Base-by-base conservation (phyloP, 2,888 invertebrate genomes). In the Brachycybe producta region DNA sequence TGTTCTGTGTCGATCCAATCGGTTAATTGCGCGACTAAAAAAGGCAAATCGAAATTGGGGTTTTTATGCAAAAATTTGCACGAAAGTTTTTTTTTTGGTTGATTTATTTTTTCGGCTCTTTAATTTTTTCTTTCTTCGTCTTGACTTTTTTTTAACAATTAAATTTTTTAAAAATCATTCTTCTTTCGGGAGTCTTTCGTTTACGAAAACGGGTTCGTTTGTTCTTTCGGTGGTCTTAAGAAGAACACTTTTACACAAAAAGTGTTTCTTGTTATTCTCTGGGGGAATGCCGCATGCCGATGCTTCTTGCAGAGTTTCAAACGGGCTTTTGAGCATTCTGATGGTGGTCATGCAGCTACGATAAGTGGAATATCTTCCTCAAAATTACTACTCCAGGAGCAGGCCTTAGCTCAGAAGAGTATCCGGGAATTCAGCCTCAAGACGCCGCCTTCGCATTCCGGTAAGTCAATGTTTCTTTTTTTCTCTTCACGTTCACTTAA, bases 361-460 rank as follows among this genome's bases (percentile, higher is more conserved):
- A 27, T 40, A 27, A 24, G 27, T 40, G 26, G 40, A 24, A 40
- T 40, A 27, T 40, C 43, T 43, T 28, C 28, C 30, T 30, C 30
- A 23, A 43, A 28, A n/a, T n/a, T n/a, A 28, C 15, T 32, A 43
- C 38, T 47, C n/a, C 43, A 74, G 61, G 78, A 78, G 64, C 74
- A 75, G 60, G 70, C 71, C 45, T 64, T 77, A 39, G 75, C 80
- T 73, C 77, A 79, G 59, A 75, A 75, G 61, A 79, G 78, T 66
- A 64, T 79, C 56, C 71, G 73, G 56, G 74, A 76, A 57, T 79
- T 78, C 64, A 74, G 73, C 50, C 75, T 78, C 63, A 77, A 75
- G 59, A 73, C 75, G 59, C 76, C 60, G n/a, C 39, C 75, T 53
- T 65, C 74, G 52, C 75, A 77, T 46, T 74, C 32, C 34, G 30